These are phyloP conservation scores for Heterodera filipjevi DNA, from an alignment of 2,888 invertebrate genomes.

Conservation along the genomic window DNA sequence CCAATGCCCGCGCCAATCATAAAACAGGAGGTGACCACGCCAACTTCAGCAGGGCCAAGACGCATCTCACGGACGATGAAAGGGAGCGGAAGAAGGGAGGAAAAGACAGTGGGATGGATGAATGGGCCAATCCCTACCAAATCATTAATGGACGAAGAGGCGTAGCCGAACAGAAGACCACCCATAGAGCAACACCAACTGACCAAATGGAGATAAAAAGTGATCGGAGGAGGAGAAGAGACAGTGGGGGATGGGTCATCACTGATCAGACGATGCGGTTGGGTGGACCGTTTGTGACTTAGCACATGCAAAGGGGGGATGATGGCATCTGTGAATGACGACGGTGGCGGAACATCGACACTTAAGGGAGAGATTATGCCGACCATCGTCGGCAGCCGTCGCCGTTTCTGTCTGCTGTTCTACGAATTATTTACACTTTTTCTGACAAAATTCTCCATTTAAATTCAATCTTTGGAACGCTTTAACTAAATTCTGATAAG, in stretches of 20 bases:
- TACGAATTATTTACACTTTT: too few species aligned
- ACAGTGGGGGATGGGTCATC: neutral
- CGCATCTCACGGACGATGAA: conserved; percentile 21
- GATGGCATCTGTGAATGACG: too few species aligned
- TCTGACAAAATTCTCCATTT: too few species aligned
- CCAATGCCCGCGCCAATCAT: conserved; percentile 19
- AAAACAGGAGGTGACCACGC: conserved; percentile 19
- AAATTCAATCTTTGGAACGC: too few species aligned
- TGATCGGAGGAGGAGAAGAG: neutral
- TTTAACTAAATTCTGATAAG: too few species aligned
- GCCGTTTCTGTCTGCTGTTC: too few species aligned
- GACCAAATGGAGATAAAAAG: conserved; percentile 17
- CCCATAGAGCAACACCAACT: conserved; percentile 21
- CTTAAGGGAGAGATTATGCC: too few species aligned
- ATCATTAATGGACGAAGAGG: conserved; percentile 24
- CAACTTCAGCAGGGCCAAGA: conserved; percentile 17
- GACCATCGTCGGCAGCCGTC: too few species aligned
- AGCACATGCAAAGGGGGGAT: too few species aligned
- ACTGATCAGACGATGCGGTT: neutral
- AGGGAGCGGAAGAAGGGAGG: conserved; percentile 5
- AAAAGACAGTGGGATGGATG: neutral
- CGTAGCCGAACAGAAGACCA: conserved; percentile 24
- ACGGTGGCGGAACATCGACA: too few species aligned
- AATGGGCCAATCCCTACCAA: neutral
- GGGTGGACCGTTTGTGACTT: neutral